Base-by-base conservation (phyloP, 2,888 invertebrate genomes). In the Platerodrilus igneus region DNA sequence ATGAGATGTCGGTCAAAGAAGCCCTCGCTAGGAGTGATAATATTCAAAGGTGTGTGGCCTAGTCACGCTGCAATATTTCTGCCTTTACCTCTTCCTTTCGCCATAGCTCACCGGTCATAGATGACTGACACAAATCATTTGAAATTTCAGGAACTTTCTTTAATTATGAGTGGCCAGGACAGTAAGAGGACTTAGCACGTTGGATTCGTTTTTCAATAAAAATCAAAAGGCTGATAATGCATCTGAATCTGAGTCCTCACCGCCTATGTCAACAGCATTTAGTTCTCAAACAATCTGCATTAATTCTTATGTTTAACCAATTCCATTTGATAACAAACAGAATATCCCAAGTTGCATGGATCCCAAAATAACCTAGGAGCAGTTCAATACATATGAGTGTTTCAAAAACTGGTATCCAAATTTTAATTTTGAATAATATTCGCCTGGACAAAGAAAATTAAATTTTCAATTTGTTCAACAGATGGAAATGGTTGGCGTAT, bases 361-460 rank as follows among this genome's bases (percentile, higher is more conserved):
- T n/a, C n/a, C n/a, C 3, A 26, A 26, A 13, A n/a, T 26, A 26
- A 14, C 26, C 10, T 11, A 6, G n/a, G n/a, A n/a, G n/a, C n/a
- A n/a, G n/a, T n/a, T n/a, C n/a, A n/a, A n/a, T 17, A 29, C n/a
- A 18, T n/a, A 29, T n/a, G 29, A 29, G 29, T 17, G 15, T 10
- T 29, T 29, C 15, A 29, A 29, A 17, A 29, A 29, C 10, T 29
- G 29, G 15, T 29, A 29, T 29, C 17, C 29, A 19, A 10, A 18
- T 18, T 17, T 14, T 9, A 29, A 17, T 27, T 29, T 29, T 29
- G 17, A 19, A 18, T 29, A 17, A 9, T 18, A 9, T 11, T 29
- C 16, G n/a, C 15, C 29, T 17, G 31, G 31, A 2, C 18, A 31
- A 31, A 20, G 31, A 31, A 31, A 31, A 14, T 8, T 31, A 31